Evolutionary conservation across 2,888 invertebrate species (phyloP).

Genomic region (Timema podura): DNA sequence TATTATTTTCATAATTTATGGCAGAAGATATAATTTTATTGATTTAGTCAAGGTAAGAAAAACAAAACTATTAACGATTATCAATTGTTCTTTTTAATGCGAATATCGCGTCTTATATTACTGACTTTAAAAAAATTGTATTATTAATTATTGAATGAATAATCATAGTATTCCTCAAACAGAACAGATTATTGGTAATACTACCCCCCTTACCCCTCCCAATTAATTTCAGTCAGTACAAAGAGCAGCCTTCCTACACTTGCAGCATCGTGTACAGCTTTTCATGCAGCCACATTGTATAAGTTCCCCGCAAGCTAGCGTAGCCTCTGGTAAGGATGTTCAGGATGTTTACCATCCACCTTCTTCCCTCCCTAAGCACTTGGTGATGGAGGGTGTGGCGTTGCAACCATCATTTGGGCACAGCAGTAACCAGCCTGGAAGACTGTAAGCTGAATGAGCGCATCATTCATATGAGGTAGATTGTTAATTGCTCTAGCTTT

Average conservation of each 20-base stretch:
- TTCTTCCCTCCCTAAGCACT: neutral
- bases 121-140: too few relatives aligned
- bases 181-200: neutral
- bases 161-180: neutral
- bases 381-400: neutral
- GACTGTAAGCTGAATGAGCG: neutral
- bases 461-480: neutral
- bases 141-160: conserved; percentile 1
- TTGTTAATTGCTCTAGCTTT: conserved; percentile 2
- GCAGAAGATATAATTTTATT: too few relatives aligned
- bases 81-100: too few relatives aligned
- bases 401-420: neutral
- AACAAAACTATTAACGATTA: too few relatives aligned
- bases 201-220: neutral
- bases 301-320: neutral
- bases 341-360: neutral
- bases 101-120: too few relatives aligned
- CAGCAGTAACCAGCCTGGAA: neutral
- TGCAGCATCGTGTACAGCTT: neutral
- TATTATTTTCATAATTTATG: too few relatives aligned
- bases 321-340: neutral
- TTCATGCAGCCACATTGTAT: neutral
- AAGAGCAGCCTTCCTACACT: neutral
- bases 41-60: too few relatives aligned
- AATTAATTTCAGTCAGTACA: conserved; percentile 5